Evolutionary conservation across 2,797 vertebrate genomes (phyloP).

Genomic region (Pangasius djambal): DNA sequence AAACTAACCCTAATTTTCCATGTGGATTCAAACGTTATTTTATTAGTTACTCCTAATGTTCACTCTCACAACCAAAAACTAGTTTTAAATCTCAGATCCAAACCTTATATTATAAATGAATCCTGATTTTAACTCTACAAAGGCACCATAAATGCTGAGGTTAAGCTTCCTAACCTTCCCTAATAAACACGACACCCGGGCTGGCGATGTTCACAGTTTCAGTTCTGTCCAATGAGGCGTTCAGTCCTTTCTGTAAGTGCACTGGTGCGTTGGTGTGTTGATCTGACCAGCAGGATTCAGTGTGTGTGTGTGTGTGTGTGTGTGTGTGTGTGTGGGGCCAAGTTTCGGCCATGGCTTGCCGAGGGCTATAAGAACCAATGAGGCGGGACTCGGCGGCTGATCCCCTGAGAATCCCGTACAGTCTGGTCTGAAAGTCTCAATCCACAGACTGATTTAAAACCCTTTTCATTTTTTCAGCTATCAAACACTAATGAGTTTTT

Average conservation of each 20-base stretch:
- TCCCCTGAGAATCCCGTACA: background rate
- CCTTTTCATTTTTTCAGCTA: background rate
- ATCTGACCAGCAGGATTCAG: constrained; percentile 55
- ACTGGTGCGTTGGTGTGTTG: constrained; percentile 62
- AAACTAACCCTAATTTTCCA: too few species aligned
- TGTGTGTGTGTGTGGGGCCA: constrained; percentile 22
- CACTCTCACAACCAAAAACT: too few species aligned
- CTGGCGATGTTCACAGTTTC: constrained; percentile 27
- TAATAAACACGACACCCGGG: background rate
- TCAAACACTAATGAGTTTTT: background rate
- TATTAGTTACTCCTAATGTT: background rate
- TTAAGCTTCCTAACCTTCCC: background rate
- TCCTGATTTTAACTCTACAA: background rate
- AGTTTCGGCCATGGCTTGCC: constrained; percentile 58
- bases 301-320: constrained; percentile 23
- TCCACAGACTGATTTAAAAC: background rate
- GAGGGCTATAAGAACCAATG: constrained; percentile 43
- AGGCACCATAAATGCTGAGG: too few species aligned
- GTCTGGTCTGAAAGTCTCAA: background rate
- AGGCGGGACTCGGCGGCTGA: constrained; percentile 2
- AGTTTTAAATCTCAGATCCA: background rate
- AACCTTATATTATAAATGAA: background rate
- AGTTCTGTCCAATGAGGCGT: constrained; percentile 61
- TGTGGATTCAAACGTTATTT: background rate
- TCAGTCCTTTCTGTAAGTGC: constrained; percentile 60